A percentile compares a stretch with the other conserved stretches of the same genome.
These are phyloP conservation scores for Eurystomus gularis DNA, from an alignment of 2,113 vertebrate genomes.

Conservation along the genomic window DNA sequence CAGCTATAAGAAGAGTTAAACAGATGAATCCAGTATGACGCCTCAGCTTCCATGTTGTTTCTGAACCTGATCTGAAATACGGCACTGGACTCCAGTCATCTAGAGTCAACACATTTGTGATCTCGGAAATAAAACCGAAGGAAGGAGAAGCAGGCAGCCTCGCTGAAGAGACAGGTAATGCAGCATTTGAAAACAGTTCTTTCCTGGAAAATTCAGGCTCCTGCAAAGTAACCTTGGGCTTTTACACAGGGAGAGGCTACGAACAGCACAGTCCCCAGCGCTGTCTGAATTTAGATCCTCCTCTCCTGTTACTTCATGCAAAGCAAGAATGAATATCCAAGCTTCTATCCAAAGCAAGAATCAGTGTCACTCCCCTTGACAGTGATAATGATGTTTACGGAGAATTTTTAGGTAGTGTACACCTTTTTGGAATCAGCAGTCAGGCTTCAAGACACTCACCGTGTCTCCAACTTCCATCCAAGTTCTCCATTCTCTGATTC, in stretches of 20 bases:
- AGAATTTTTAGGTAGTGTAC: neutral
- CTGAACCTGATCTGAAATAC: constrained; percentile 35
- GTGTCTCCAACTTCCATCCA: neutral
- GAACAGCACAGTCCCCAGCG: neutral
- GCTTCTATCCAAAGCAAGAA: neutral
- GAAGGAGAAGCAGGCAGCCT: constrained; percentile 13
- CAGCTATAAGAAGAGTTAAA: constrained; percentile 57
- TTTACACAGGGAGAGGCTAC: neutral
- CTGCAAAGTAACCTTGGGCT: neutral
- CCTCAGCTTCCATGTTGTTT: neutral
- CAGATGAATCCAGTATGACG: constrained; percentile 44
- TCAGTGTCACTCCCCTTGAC: neutral
- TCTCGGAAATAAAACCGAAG: constrained; percentile 40
- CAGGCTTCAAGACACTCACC: neutral
- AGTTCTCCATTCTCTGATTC: neutral
- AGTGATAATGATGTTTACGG: neutral
- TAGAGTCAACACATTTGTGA: constrained; percentile 20
- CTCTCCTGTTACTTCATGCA: neutral
- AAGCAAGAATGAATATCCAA: neutral
- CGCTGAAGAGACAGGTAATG: neutral
- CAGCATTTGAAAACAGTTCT: constrained; percentile 25
- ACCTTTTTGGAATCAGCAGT: neutral
- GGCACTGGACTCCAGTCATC: neutral
- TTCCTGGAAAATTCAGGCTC: neutral
- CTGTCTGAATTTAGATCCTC: neutral